Base-by-base conservation (phyloP, 2,888 invertebrate species). In the Ophioninae sp. region DNA sequence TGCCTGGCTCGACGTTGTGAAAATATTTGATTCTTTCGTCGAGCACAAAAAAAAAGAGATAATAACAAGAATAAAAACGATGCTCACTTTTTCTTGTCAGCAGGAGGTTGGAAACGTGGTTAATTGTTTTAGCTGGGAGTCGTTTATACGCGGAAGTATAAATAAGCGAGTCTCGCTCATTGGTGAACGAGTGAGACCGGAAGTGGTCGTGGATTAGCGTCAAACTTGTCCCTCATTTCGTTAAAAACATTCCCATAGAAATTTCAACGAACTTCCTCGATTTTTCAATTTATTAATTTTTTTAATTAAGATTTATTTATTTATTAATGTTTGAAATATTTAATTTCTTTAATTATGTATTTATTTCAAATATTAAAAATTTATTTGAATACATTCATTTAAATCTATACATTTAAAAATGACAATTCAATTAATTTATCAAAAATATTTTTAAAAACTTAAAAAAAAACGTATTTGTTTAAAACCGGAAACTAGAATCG, bases 191-290 rank as follows among this genome's bases (percentile, higher is more conserved):
- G 21, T 20, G 62, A 30, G 20, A 88, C 87, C 87, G 88, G 88
- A 90, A 90, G 88, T 86, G 85, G 17, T 17, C 17, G 83, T 86
- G 88, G 84, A 86, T 85, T 86, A 88, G 88, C 68, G 67, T 61
- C 72, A 87, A 86, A 87, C 86, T 87, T 84, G 86, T 81, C 84
- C 85, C 85, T 85, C 86, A 86, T 86, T 86, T 85, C 83, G 87
- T 86, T 86, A 79, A 81, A 65, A 82, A 73, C 69, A 83, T 86
- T 77, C 50, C 79, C 79, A 82, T 83, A 79, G 81, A 79, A 84
- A 84, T 80, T 83, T 86, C 85, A 76, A 77, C 74, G 13, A 6
- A 79, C 61, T 84, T 82, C 83, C 82, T 70, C 81, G 74, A 64
- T 79, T 79, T 13, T 37, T 37, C 20, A 10, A 37, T 50, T 37